Conservation (phyloP, 2,888 invertebrate species). For the Pseudolycoriella hygida region DNA sequence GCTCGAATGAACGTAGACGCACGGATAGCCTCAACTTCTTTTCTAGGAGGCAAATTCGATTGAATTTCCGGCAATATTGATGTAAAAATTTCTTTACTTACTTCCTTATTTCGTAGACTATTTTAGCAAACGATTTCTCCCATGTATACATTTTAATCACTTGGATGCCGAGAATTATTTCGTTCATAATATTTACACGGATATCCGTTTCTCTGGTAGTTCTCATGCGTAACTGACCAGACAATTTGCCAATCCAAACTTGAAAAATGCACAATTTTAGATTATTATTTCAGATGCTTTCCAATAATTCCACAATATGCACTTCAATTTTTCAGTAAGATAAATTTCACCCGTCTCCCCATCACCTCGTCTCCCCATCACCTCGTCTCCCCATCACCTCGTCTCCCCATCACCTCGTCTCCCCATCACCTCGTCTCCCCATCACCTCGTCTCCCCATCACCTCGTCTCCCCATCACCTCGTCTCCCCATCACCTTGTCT, state of each 20-base stretch:
- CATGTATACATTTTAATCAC: conserved; percentile 84
- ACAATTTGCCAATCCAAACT: conserved; percentile 52
- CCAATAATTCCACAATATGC: too few species aligned
- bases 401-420: too few species aligned
- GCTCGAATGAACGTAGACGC: conserved; percentile 49
- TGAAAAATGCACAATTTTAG: too few species aligned
- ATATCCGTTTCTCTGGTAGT: conserved; percentile 70
- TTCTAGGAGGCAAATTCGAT: conserved; percentile 29
- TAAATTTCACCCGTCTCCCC: too few species aligned
- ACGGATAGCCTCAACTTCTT: conserved; percentile 48
- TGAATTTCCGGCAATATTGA: conserved; percentile 28
- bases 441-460: too few species aligned
- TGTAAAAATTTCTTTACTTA: conserved; percentile 35
- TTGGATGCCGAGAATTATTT: conserved; percentile 65
- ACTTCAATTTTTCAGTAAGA: too few species aligned
- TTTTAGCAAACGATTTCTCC: conserved; percentile 58
- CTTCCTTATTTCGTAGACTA: conserved; percentile 37
- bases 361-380: too few species aligned
- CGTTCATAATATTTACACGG: conserved; percentile 75
- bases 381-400: too few species aligned
- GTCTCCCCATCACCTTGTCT: too few species aligned
- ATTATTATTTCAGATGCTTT: too few species aligned
- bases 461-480: too few species aligned
- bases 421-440: too few species aligned
- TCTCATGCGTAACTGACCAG: conserved; percentile 42